phyloP scores from a whole-genome alignment of 2,113 vertebrate genomes.

The Phrynosoma platyrhinos region DNA sequence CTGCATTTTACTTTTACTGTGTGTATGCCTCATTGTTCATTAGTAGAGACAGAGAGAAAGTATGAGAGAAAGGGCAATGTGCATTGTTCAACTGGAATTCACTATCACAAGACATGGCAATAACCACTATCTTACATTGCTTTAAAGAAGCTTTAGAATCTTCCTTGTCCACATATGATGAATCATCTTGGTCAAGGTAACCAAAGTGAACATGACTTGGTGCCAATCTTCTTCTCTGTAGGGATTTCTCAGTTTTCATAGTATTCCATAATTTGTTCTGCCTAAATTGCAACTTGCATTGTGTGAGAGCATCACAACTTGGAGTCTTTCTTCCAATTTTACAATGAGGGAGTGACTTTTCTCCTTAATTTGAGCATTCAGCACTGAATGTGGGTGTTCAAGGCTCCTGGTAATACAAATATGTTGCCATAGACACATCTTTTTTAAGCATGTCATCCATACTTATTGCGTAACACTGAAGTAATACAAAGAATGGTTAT shows the following conservation, averaged over 20 bases:
- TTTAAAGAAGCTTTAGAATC: neutral
- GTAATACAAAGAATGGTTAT: constrained; percentile 63
- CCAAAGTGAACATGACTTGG: constrained; percentile 5
- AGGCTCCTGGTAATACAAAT: constrained; percentile 64
- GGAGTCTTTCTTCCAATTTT: constrained; percentile 59
- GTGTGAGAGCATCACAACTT: constrained; percentile 25
- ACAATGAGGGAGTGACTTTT: constrained; percentile 52
- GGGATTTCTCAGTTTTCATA: neutral
- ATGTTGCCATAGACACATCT: constrained; percentile 78
- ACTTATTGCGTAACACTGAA: constrained; percentile 52
- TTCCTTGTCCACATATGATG: constrained; percentile 23
- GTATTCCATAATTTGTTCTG: constrained; percentile 4
- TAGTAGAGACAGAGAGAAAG: neutral
- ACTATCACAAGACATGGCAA: neutral
- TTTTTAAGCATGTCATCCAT: constrained; percentile 61
- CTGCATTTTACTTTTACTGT: neutral
- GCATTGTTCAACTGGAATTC: neutral
- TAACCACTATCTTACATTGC: no score
- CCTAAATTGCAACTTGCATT: neutral
- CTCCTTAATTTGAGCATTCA: constrained; percentile 58
- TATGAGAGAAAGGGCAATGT: no score
- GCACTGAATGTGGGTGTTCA: constrained; percentile 55
- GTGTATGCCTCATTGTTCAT: neutral
- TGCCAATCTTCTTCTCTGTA: constrained; percentile 20
- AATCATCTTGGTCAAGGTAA: neutral